Evolutionary conservation across 2,888 invertebrate species (phyloP), one percentile per base, ranked within the genome.

Genomic region (Myopa tessellatipennis): DNA sequence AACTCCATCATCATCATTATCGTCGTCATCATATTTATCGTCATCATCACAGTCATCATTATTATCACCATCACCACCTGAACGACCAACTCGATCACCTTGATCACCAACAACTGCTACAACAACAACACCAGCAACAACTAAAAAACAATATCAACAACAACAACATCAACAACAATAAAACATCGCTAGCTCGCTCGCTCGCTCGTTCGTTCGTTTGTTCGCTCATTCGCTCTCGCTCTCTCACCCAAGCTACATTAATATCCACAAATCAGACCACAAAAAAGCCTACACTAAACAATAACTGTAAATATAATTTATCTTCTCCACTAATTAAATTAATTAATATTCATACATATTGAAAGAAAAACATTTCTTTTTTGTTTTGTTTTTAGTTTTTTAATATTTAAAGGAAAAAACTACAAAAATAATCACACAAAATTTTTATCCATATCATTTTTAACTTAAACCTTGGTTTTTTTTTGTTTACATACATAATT

Each of bases 241-340:
- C 16, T 65, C 16, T 60, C 55, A 74, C 50, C 65, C 45, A 67
- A 67, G 40, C 67, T 52, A 69, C 74, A 80, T 69, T 70, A 78
- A 77, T 50, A 65, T 74, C 65, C 50, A 69, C 67, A 65, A 75
- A 80, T 45, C 61, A 79, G 79, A 81, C 82, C 82, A 81, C 82
- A 82, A 82, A 81, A 79, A 79, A 79, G 75, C 80, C 34, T 83
- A 86, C 82, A 85, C 84, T 85, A 79, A 79, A 78, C 78, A 78
- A 78, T 83, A 87, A 87, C 86, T 87, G 87, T 87, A 87, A 87
- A 87, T 87, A 87, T 87, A 72, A 81, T 79, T 74, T 78, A 58
- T 52, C 67, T 77, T 55, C 10, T 55, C 55, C 55, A 74, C 74
- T 74, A 74, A 74, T 74, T 26, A 26, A 26, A 26, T 10, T 45